Base-by-base conservation (phyloP, 2,888 invertebrate species). In the Muscina levida region DNA sequence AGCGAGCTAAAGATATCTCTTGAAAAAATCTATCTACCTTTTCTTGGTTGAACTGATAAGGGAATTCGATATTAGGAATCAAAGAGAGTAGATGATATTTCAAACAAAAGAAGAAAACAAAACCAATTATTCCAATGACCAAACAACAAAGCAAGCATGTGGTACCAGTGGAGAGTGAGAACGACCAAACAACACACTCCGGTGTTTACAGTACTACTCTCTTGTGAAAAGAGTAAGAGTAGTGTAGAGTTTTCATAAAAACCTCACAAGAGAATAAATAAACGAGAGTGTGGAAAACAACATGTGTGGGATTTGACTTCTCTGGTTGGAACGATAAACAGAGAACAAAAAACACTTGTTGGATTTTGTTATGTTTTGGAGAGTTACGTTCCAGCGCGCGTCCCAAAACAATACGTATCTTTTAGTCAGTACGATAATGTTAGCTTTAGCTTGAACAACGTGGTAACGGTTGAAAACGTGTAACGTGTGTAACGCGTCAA, bases 361-460 rank as follows among this genome's bases (percentile, higher is more conserved):
- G 67, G 46, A 77, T 74, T 70, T n/a, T 56, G 44, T 70, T 39
- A 31, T 42, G n/a, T n/a, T n/a, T 31, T 31, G 31, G 31, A 31
- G 31, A 31, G 31, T 5, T 31, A 31, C 19, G 8, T 22, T 15
- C 15, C 2, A 37, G 57, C 31, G 57, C 19, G 22, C 39, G 15
- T 2, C 22, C 42, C 19, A 42, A 42, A 59, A 59, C 59, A 59
- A 42, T 11, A 66, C 19, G 68, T 37, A 74, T 56, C 46, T 79
- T 82, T 1, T 17, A n/a, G 22, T 87, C 84, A 88, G 87, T 88
- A 84, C 84, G 79, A 84, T 85, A 85, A 84, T 84, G 85, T 81
- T 84, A 81, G 84, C 87, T 84, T 87, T 86, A 87, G 88, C 85
- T 87, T 75, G 71, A 78, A 83, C 85, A 85, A 83, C 84, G 81